phyloP scores from a whole-genome alignment of 1,140 invertebrate species.

The Acromyrmex heyeri region DNA sequence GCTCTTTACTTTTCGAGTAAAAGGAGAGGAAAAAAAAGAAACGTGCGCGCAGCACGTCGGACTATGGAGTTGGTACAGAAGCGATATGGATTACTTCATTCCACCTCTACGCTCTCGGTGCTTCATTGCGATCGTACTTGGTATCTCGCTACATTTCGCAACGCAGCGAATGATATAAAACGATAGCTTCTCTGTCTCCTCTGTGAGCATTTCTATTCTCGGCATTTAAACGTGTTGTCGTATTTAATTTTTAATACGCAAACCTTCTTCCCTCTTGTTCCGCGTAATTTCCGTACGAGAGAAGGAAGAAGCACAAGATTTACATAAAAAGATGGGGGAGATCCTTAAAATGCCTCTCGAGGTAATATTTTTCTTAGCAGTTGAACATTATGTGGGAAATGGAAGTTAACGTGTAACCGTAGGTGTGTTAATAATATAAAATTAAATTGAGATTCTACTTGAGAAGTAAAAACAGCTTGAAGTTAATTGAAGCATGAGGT shows the following conservation, averaged over 20 bases:
- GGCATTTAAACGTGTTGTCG: conserved; percentile 20
- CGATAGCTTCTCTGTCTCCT: background rate
- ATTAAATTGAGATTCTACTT: background rate
- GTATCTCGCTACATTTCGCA: conserved; percentile 1
- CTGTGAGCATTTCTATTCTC: background rate
- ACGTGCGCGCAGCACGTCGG: background rate
- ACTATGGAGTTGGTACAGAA: background rate
- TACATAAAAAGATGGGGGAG: background rate
- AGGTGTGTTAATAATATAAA: background rate
- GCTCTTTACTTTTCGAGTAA: no score
- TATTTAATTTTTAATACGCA: conserved; percentile 51
- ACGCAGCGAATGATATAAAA: conserved; percentile 15
- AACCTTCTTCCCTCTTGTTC: background rate
- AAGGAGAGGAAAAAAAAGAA: background rate
- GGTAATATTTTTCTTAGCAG: background rate
- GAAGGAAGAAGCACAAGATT: background rate
- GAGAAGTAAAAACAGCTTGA: background rate
- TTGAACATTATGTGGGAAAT: background rate
- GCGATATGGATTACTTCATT: conserved; percentile 42
- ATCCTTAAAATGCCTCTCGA: background rate
- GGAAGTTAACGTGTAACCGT: background rate
- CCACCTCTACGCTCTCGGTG: background rate
- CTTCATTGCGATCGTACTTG: conserved; percentile 2
- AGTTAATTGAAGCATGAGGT: background rate
- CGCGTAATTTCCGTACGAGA: background rate